Conservation (phyloP, 2,888 invertebrate species). For the Mesochorus sp. region DNA sequence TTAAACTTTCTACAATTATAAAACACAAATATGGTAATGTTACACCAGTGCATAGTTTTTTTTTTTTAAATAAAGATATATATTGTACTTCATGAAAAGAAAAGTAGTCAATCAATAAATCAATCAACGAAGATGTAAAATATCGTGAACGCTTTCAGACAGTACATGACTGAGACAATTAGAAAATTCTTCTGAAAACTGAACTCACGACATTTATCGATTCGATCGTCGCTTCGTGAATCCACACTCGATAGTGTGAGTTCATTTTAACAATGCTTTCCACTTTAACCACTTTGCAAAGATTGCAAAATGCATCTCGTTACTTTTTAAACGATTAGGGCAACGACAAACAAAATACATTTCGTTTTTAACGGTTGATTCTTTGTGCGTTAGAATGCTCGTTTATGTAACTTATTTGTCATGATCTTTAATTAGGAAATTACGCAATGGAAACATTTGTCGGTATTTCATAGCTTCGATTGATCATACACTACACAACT, state of each 20-base stretch:
- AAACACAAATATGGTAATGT: no score
- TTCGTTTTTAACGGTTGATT: conserved; percentile 28
- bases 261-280: neutral
- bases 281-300: neutral
- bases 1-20: no score
- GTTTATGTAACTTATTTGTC: conserved; percentile 19
- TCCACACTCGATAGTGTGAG: neutral
- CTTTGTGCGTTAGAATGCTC: neutral
- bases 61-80: no score
- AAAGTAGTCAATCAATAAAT: no score
- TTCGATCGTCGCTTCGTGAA: conserved; percentile 46
- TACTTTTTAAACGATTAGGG: neutral
- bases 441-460: neutral
- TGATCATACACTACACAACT: neutral
- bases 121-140: no score
- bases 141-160: no score
- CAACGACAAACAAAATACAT: conserved; percentile 10
- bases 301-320: neutral
- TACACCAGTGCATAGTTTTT: no score
- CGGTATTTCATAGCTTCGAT: conserved; percentile 10
- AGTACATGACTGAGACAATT: no score
- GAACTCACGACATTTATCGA: no score
- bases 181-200: no score
- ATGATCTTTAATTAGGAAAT: conserved; percentile 8
- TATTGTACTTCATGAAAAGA: no score